Evolutionary conservation across 2,113 vertebrate genomes (phyloP).

Genomic region (Tetraodon nigroviridis): DNA sequence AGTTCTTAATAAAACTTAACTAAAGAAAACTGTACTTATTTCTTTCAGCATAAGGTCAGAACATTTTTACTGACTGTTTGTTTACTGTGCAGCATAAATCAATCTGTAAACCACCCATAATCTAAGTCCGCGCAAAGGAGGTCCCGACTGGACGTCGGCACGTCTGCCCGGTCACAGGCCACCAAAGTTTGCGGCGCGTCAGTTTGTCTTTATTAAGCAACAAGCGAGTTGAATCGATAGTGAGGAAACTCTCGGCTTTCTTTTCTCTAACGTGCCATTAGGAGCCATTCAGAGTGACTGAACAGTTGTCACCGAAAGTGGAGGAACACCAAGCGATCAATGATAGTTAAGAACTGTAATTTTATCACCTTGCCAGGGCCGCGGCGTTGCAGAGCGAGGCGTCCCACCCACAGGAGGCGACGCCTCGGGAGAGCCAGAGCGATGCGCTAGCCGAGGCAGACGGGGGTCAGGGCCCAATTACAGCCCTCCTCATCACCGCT

Average conservation of each 20-base stretch:
- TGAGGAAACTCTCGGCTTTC: constrained; percentile 70
- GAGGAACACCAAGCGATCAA: constrained; percentile 93
- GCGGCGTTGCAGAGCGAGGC: constrained; percentile 79
- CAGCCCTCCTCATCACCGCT: constrained; percentile 68
- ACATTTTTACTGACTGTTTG: background rate
- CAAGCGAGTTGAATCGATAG: constrained; percentile 76
- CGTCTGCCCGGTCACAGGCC: constrained; percentile 49
- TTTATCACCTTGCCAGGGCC: constrained; percentile 97
- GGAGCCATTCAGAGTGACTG: constrained; percentile 88
- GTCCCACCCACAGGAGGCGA: constrained; percentile 51
- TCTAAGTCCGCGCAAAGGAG: no score
- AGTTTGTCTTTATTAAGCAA: constrained; percentile 82
- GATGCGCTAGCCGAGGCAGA: constrained; percentile 56
- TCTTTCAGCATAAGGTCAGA: no score
- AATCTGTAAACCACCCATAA: no score
- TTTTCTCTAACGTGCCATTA: constrained; percentile 88
- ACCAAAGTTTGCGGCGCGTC: constrained; percentile 62
- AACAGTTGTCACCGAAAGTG: constrained; percentile 87
- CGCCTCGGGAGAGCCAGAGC: constrained; percentile 48
- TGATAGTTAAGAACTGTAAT: constrained; percentile 96
- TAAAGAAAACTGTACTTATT: no score
- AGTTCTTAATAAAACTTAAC: no score
- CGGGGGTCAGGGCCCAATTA: constrained; percentile 73
- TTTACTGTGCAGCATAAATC: no score
- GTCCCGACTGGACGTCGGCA: no score